Percentiles rank a stretch among this genome's conserved stretches.
phyloP scores from a whole-genome alignment of 2,113 vertebrate genomes.

The Phalacrocorax aristotelis region DNA sequence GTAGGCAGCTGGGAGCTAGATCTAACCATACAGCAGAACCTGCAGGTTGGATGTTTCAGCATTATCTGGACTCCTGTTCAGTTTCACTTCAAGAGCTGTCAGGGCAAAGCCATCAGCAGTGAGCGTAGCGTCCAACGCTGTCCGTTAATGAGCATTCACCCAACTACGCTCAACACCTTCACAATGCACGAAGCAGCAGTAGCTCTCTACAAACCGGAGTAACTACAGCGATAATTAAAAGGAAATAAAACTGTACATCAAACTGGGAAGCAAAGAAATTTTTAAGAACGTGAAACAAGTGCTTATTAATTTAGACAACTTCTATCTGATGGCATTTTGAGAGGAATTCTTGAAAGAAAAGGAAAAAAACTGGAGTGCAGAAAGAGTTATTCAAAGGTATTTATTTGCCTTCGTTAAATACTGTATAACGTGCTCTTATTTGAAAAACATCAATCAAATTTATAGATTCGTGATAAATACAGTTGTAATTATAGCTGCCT shows the following conservation, averaged over 20 bases:
- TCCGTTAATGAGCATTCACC: not conserved
- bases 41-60: not conserved
- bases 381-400: slow-evolving; percentile 22
- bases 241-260: slow-evolving; percentile 15
- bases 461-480: slow-evolving; percentile 37
- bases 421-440: not conserved
- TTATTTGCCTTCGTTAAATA: slow-evolving; percentile 20
- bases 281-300: not conserved
- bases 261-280: not conserved
- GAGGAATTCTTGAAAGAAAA: slow-evolving; percentile 29
- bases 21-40: not conserved
- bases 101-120: not conserved
- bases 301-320: slow-evolving; percentile 39
- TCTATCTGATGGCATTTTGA: slow-evolving; percentile 31
- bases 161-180: not conserved
- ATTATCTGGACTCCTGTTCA: not conserved
- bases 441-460: slow-evolving; percentile 57
- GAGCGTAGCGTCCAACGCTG: not conserved
- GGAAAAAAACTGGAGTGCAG: not conserved
- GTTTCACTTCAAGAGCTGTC: not conserved
- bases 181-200: not conserved
- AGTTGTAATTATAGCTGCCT: slow-evolving; percentile 45
- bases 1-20: not conserved
- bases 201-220: not conserved
- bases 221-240: not conserved